Base-by-base conservation (phyloP, 2,888 invertebrate species). In the Caenorhabditis virilis region DNA sequence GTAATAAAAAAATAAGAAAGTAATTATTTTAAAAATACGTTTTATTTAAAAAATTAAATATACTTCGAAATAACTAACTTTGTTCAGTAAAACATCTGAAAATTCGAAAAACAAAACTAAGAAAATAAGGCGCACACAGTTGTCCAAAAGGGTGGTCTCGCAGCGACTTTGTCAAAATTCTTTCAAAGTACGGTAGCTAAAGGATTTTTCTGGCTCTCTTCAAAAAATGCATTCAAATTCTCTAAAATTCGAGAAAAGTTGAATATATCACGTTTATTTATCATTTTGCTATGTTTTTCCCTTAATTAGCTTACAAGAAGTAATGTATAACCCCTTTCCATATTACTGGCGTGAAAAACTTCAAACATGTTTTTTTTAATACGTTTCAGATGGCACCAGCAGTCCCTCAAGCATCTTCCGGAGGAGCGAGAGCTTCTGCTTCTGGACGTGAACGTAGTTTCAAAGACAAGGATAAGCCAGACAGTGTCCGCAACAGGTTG, bases 391-490 rank as follows among this genome's bases (percentile, higher is more conserved):
- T 68, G 72, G 61, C 67, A 30, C 62, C 67, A 35, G 53, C 47
- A 50, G 61, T 50, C 35, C 54, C 69, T 36, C 52, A 65, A 43
- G 56, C 69, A 18, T 52, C 67, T 30, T 35, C 60, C 16, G 57
- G 63, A 39, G 39, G 58, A 50, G 56, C 58, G 33, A 55, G 56
- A 49, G 41, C 35, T 45, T 69, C 69, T 18, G 72, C 72, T 48
- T 67, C 66, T 30, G 72, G 73, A 15, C 69, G 65, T 26, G 73
- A 75, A 33, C 56, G 57, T 23, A 60, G 55, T 52, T 73, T 73
- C 62, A 73, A 86, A 65, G 87, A 88, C 73, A 87, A 86, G 78
- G 87, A 87, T 58, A 98, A 98, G 87, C 95, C 97, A 42, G 88
- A 89, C 39, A 71, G 72, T 45, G 77, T 77, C 35, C 60, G 74